A percentile compares a stretch with the other conserved stretches of the same genome.
phyloP scores from a whole-genome alignment of 2,888 invertebrate species.

The Troides helena region DNA sequence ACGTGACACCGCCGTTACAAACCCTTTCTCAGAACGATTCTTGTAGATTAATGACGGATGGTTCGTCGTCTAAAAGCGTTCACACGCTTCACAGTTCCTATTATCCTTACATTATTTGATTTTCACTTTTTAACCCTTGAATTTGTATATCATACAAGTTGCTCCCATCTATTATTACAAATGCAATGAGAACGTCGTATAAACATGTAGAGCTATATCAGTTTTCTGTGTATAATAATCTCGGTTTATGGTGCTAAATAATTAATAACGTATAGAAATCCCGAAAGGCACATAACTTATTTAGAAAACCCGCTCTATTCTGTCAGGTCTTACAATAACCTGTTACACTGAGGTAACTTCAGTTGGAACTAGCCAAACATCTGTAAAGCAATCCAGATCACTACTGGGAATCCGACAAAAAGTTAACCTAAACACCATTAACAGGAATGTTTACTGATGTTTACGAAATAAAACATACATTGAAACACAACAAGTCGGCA shows the following conservation, averaged over 20 bases:
- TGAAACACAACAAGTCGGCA: slow-evolving; percentile 22
- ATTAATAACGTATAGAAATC: too few species aligned
- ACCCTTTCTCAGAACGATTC: neutral
- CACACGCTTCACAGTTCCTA: neutral
- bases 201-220: too few species aligned
- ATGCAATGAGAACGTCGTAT: too few species aligned
- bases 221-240: too few species aligned
- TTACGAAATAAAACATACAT: slow-evolving; percentile 18
- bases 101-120: neutral
- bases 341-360: neutral
- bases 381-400: slow-evolving; percentile 17
- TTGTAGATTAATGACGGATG: neutral
- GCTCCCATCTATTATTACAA: too few species aligned
- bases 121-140: too few species aligned
- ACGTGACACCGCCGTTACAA: too few species aligned
- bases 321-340: neutral
- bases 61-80: neutral
- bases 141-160: too few species aligned
- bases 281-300: neutral
- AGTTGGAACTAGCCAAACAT: neutral
- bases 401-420: slow-evolving; percentile 9
- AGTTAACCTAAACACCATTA: slow-evolving; percentile 20
- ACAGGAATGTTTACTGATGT: slow-evolving; percentile 8
- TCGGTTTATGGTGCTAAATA: too few species aligned
- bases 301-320: too few species aligned